Evolutionary conservation across 1,140 invertebrate genomes (phyloP).

Genomic region (Centruroides vittatus): DNA sequence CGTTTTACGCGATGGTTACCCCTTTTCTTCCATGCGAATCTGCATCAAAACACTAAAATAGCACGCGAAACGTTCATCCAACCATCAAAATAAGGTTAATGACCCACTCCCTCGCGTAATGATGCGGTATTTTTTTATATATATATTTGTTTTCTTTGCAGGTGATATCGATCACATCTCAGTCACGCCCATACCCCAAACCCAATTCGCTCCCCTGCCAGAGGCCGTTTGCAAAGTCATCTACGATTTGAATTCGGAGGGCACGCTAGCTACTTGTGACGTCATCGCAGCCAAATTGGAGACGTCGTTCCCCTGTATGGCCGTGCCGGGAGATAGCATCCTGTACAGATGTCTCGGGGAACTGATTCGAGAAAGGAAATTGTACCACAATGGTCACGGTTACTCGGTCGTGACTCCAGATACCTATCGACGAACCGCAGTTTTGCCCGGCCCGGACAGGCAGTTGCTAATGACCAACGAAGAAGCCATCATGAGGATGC

Average conservation of each 20-base stretch:
- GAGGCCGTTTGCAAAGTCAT: slow-evolving; percentile 87
- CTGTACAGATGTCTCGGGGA: slow-evolving; percentile 79
- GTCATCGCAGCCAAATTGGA: slow-evolving; percentile 38
- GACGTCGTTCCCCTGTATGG: slow-evolving; percentile 66
- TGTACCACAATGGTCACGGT: slow-evolving; percentile 26
- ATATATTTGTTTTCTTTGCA: slow-evolving; percentile 32
- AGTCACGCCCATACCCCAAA: slow-evolving; percentile 70
- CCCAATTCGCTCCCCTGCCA: slow-evolving; percentile 84
- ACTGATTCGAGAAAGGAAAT: slow-evolving; percentile 2
- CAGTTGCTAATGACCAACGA: slow-evolving; percentile 62
- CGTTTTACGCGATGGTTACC: no score
- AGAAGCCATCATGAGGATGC: slow-evolving; percentile 63
- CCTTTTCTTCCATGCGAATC: no score
- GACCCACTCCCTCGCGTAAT: no score
- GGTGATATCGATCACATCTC: slow-evolving; percentile 84
- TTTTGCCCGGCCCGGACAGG: slow-evolving; percentile 15
- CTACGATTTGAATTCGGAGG: slow-evolving; percentile 59
- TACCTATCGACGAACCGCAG: slow-evolving; percentile 15
- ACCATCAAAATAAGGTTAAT: no score
- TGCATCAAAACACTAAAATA: no score
- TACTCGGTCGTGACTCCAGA: slow-evolving; percentile 20
- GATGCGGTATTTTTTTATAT: neutral
- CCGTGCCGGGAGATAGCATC: slow-evolving; percentile 60
- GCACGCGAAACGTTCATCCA: no score
- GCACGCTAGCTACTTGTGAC: slow-evolving; percentile 36